Base-by-base conservation (phyloP, 2,888 invertebrate species). In the Epistrophella euchroma region DNA sequence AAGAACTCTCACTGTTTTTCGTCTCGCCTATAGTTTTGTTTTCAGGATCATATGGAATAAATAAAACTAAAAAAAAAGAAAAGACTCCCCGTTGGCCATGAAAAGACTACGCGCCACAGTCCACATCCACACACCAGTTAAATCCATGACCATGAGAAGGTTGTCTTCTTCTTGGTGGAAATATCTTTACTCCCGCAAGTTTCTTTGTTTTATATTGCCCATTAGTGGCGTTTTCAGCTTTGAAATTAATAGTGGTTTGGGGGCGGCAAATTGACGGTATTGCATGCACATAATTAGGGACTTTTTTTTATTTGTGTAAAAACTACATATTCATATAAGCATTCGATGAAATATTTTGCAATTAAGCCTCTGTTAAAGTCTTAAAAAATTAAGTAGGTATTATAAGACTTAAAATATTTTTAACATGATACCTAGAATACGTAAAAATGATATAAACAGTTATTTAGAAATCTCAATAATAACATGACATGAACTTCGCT, bases 271-370 rank as follows among this genome's bases (percentile, higher is more conserved):
- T 79, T 47, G 55, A 40, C 45, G 70, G 62, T 79, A 84, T 80
- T 66, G 84, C 84, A 76, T 85, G 84, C 80, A 80, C 71, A 66
- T 80, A 85, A 85, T 85, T 25, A 58, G 58, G 37, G 52, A 75
- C 64, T 13, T 19, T 37, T 56, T 81, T 55, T 43, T 43, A 22
- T 55, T 28, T 55, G n/a, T 22, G 5, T 56, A 17, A 6, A 19
- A 56, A 5, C 22, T 13, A 50, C 6, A 19, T n/a, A n/a, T n/a
- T n/a, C 9, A 47, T 11, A 11, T 10, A 22, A 15, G 5, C 6
- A 7, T 50, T 50, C 15, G 50, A 50, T 2, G 22, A 50, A 50
- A 50, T 15, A 15, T 15, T 52, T 4, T 25, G 15, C 15, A 52
- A 25, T 25, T 25, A 22, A 25, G 50, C 25, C 11, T 47, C 0